Evolutionary conservation across 2,113 vertebrate genomes (phyloP).

Genomic region (Lophius piscatorius): DNA sequence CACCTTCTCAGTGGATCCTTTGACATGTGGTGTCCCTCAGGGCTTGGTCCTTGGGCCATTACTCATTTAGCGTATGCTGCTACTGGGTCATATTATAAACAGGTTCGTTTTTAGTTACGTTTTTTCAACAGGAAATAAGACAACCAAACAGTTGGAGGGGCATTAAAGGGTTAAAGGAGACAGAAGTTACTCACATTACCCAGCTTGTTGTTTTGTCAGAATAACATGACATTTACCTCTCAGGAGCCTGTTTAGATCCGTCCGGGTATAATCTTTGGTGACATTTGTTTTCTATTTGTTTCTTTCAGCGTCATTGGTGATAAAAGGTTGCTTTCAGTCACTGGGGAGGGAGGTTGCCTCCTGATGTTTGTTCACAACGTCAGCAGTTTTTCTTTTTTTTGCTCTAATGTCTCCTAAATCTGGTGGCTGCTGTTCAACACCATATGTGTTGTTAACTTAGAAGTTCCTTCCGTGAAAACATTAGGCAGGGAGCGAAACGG

Average conservation of each 20-base stretch:
- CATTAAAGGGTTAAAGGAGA: too few relatives aligned
- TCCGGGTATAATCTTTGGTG: constrained; percentile 47
- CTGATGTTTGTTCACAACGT: constrained; percentile 32
- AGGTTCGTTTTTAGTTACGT: too few relatives aligned
- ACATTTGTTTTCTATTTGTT: constrained; percentile 62
- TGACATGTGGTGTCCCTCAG: too few relatives aligned
- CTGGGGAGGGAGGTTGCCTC: neutral
- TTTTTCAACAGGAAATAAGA: too few relatives aligned
- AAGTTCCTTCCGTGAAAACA: constrained; percentile 22
- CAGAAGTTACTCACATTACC: constrained; percentile 56
- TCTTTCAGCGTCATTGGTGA: constrained; percentile 27
- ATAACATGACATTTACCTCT: constrained; percentile 61
- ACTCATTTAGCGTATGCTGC: too few relatives aligned
- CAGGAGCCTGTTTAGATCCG: constrained; percentile 43
- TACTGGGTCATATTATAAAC: too few relatives aligned
- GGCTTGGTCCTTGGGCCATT: too few relatives aligned
- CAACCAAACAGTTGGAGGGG: too few relatives aligned
- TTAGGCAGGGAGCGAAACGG: constrained; percentile 22
- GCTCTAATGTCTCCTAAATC: constrained; percentile 20
- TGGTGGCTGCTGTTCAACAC: neutral
- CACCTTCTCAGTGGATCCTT: too few relatives aligned
- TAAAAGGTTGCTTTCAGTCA: constrained; percentile 36
- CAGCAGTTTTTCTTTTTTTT: neutral
- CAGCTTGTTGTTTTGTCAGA: constrained; percentile 54
- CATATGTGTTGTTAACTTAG: constrained; percentile 35